Evolutionary conservation across 2,797 vertebrate genomes (phyloP).

Genomic region (Darevskia nairensis): DNA sequence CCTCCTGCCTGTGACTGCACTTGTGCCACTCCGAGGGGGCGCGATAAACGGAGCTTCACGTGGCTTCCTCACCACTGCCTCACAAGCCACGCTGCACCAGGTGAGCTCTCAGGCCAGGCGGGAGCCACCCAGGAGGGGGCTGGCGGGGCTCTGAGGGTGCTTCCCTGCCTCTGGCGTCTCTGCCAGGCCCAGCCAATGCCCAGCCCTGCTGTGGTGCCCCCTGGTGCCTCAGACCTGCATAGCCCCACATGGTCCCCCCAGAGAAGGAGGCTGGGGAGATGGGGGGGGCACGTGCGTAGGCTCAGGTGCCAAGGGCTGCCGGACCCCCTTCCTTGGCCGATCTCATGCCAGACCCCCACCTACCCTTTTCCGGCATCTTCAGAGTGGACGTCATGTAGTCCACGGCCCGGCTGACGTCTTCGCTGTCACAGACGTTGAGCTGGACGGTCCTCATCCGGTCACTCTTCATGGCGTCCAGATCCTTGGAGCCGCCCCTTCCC

Average conservation of each 20-base stretch:
- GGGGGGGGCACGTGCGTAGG: too few species aligned
- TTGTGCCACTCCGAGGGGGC: too few species aligned
- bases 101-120: too few species aligned
- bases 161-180: too few species aligned
- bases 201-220: too few species aligned
- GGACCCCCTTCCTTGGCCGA: background rate
- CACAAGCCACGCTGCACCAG: too few species aligned
- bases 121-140: too few species aligned
- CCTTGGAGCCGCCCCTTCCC: constrained; percentile 76
- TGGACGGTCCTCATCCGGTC: constrained; percentile 79
- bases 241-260: too few species aligned
- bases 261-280: background rate
- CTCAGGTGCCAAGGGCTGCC: background rate
- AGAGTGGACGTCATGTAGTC: constrained; percentile 68
- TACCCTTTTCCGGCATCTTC: constrained; percentile 78
- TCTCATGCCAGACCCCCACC: background rate
- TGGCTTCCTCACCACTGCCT: too few species aligned
- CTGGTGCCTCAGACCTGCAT: background rate
- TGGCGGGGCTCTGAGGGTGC: too few species aligned
- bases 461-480: constrained; percentile 80
- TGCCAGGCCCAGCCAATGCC: too few species aligned
- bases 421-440: constrained; percentile 79
- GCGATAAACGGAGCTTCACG: too few species aligned
- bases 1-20: background rate
- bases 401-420: constrained; percentile 76